A percentile compares a stretch with the other conserved stretches of the same genome.
These are phyloP conservation scores for Pipistrellus pygmaeus DNA, from an alignment of 2,797 vertebrate genomes.

Conservation along the genomic window DNA sequence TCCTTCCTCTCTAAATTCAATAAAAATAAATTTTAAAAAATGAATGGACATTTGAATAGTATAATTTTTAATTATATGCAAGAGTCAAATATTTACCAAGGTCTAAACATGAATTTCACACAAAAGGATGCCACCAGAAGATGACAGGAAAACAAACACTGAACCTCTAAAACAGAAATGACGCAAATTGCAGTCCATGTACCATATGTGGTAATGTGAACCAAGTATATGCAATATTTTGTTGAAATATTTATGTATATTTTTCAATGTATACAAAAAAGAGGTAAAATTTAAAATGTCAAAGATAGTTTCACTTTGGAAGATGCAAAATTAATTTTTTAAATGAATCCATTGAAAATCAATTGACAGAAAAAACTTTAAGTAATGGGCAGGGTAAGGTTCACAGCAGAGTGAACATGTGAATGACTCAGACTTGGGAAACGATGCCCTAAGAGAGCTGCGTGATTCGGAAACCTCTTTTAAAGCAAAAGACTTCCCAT, in stretches of 20 bases:
- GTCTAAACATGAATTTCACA: not conserved
- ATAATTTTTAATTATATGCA: not conserved
- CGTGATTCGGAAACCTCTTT: not conserved
- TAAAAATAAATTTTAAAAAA: not conserved
- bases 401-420: not conserved
- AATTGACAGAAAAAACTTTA: not conserved
- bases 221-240: not conserved
- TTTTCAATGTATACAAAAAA: not conserved
- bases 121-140: not conserved
- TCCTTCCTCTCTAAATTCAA: no score
- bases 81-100: not conserved
- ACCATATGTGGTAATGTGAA: not conserved
- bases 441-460: not conserved
- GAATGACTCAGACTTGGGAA: not conserved
- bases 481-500: not conserved
- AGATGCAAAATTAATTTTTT: slow-evolving; percentile 13
- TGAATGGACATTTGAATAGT: not conserved
- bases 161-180: not conserved
- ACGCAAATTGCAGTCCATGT: not conserved
- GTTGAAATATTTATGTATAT: not conserved
- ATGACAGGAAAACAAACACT: not conserved
- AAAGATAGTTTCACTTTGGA: not conserved
- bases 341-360: slow-evolving; percentile 3
- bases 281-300: not conserved
- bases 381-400: not conserved